Evolutionary conservation across 2,888 invertebrate genomes (phyloP).

Genomic region (Cephus pygmeus): DNA sequence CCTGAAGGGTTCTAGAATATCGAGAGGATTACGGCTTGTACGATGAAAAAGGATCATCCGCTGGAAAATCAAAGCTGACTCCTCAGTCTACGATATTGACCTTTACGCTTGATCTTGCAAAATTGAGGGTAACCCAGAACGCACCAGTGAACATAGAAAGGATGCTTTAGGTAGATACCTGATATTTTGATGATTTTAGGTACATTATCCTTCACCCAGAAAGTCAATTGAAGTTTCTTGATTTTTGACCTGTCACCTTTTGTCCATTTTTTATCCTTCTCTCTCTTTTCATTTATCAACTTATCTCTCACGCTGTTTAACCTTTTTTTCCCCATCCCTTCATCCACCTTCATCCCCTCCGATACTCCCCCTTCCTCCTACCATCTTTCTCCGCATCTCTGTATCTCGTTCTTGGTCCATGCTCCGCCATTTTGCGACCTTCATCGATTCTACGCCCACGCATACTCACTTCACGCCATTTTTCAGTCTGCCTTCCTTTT

Average conservation of each 20-base stretch:
- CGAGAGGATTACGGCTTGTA: neutral
- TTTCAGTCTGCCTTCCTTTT: slow-evolving; percentile 29
- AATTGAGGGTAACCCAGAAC: neutral
- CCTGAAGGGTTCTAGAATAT: neutral
- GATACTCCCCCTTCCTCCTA: slow-evolving; percentile 21
- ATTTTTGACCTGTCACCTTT: slow-evolving; percentile 47
- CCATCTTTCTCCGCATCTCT: slow-evolving; percentile 24
- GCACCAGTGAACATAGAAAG: neutral
- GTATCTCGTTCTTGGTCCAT: neutral
- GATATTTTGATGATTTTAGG: neutral
- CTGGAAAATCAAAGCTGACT: neutral
- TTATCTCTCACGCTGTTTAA: neutral
- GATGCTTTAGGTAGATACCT: neutral
- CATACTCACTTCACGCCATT: slow-evolving; percentile 58
- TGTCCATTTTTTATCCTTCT: slow-evolving; percentile 32
- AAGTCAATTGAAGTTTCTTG: slow-evolving; percentile 35
- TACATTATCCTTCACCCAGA: slow-evolving; percentile 56
- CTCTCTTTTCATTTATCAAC: slow-evolving; percentile 14
- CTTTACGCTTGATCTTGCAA: neutral
- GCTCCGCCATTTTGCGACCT: slow-evolving; percentile 59
- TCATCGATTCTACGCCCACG: slow-evolving; percentile 61
- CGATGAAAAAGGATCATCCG: neutral
- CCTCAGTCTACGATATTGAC: neutral
- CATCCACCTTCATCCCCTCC: slow-evolving; percentile 4
- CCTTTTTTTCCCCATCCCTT: neutral